A percentile compares a stretch with the other conserved stretches of the same genome.
Conservation (phyloP, 2,888 invertebrate species). For the Lepidonotus clava region DNA sequence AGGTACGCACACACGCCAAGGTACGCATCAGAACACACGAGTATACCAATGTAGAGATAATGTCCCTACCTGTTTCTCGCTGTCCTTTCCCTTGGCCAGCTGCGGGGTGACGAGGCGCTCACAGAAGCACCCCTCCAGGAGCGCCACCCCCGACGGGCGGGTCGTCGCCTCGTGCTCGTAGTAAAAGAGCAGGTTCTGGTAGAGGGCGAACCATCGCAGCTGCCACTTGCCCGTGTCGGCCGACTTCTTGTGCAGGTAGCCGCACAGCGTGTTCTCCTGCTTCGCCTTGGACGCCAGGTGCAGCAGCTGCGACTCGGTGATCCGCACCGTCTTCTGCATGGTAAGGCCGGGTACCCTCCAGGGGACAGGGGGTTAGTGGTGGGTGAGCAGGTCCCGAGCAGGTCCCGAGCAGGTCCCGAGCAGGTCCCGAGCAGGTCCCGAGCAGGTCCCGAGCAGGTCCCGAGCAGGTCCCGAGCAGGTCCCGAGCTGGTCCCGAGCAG, state of each 20-base stretch:
- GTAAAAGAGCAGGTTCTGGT: conserved; percentile 93
- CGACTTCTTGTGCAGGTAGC: conserved; percentile 91
- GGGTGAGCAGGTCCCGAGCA: neutral
- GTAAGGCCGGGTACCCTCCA: too few species aligned
- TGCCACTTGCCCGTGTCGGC: conserved; percentile 95
- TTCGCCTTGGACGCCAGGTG: conserved; percentile 93
- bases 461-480: neutral
- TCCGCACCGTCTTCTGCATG: conserved; percentile 91
- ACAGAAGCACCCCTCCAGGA: conserved; percentile 92
- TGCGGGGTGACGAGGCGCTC: conserved; percentile 77
- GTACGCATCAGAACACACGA: neutral
- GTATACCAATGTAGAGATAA: too few species aligned
- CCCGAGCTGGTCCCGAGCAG: neutral
- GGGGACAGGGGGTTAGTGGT: too few species aligned
- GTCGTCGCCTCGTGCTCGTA: conserved; percentile 91
- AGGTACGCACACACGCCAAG: neutral
- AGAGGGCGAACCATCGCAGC: conserved; percentile 81
- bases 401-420: neutral
- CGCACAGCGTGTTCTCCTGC: conserved; percentile 90
- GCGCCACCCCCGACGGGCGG: conserved; percentile 90
- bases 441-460: neutral
- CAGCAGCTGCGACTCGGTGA: conserved; percentile 90
- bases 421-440: neutral
- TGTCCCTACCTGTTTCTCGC: conserved; percentile 76
- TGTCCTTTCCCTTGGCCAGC: conserved; percentile 73